A percentile compares a stretch with the other conserved stretches of the same genome.
These are phyloP conservation scores for Acanthopagrus latus DNA, from an alignment of 2,797 vertebrate genomes.

Conservation along the genomic window DNA sequence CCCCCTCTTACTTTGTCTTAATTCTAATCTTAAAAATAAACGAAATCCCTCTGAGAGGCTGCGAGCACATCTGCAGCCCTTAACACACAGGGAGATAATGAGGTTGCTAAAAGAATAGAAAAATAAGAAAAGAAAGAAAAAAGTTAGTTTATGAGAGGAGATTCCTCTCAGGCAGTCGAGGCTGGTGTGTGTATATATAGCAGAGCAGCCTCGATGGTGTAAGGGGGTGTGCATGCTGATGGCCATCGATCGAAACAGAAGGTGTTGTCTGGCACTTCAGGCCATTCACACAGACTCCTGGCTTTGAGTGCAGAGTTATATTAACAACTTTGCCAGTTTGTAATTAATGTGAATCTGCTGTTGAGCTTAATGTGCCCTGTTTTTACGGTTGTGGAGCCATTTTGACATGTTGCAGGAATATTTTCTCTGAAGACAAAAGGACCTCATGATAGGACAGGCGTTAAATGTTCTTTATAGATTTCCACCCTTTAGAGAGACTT, in stretches of 20 bases:
- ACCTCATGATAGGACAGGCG: conserved; percentile 6
- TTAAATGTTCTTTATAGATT: background rate
- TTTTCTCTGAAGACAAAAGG: conserved; percentile 38
- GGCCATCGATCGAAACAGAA: conserved; percentile 86
- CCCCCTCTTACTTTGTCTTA: conserved; percentile 62
- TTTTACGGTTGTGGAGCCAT: conserved; percentile 50
- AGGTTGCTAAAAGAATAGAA: conserved; percentile 66
- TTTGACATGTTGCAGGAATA: conserved; percentile 55
- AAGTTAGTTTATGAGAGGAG: conserved; percentile 72
- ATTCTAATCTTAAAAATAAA: conserved; percentile 77
- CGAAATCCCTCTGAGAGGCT: conserved; percentile 71
- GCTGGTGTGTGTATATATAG: conserved; percentile 70
- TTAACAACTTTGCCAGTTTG: conserved; percentile 84
- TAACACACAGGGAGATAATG: conserved; percentile 70
- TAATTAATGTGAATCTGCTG: conserved; percentile 84
- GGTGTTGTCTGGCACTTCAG: conserved; percentile 87
- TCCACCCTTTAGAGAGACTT: background rate
- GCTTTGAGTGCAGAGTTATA: conserved; percentile 83
- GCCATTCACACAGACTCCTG: conserved; percentile 83
- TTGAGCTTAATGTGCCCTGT: conserved; percentile 68
- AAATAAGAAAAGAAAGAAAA: conserved; percentile 56
- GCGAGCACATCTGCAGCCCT: conserved; percentile 68
- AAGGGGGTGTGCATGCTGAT: conserved; percentile 71
- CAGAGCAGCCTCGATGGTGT: conserved; percentile 69
- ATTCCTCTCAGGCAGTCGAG: conserved; percentile 69